Conservation (phyloP, 1,140 invertebrate genomes). For the Andrena cerasifolii region DNA sequence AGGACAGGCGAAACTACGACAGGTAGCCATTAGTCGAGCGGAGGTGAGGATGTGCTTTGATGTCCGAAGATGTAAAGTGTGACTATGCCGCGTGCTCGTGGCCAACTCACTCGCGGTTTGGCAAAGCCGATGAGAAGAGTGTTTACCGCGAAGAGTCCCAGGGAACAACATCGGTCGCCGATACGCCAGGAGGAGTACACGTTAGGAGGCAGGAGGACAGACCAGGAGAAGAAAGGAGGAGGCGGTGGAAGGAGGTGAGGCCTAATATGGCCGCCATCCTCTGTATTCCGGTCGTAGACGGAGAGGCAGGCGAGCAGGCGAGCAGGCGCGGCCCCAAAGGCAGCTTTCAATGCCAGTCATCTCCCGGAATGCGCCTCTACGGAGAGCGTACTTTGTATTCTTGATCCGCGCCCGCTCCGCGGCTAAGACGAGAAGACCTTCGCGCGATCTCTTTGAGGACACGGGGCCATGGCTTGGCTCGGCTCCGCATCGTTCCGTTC, state of each 20-base stretch:
- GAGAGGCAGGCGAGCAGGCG: slow-evolving; percentile 53
- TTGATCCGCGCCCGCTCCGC: slow-evolving; percentile 54
- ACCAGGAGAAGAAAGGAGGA: slow-evolving; percentile 30
- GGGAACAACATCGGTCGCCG: neutral
- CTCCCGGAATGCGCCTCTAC: slow-evolving; percentile 76
- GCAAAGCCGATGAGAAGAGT: neutral
- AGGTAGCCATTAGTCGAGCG: slow-evolving; percentile 35
- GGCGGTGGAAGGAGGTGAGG: slow-evolving; percentile 52
- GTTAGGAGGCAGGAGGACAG: slow-evolving; percentile 35
- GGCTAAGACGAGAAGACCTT: slow-evolving; percentile 48
- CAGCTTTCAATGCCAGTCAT: slow-evolving; percentile 81
- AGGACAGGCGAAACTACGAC: slow-evolving; percentile 2
- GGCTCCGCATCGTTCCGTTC: slow-evolving; percentile 41
- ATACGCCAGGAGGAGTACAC: slow-evolving; percentile 11
- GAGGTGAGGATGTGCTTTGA: too few species aligned
- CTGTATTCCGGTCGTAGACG: slow-evolving; percentile 80
- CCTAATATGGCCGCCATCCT: slow-evolving; percentile 80
- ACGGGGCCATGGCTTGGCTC: slow-evolving; percentile 50
- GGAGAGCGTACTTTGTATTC: slow-evolving; percentile 78
- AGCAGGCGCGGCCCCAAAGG: slow-evolving; percentile 74
- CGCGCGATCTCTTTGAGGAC: slow-evolving; percentile 73
- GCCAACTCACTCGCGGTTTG: too few species aligned
- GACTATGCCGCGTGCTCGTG: neutral
- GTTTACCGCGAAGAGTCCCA: neutral
- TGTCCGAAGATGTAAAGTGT: too few species aligned